Evolutionary conservation across 2,888 invertebrate genomes (phyloP).

Genomic region (Cosmia trapezina): DNA sequence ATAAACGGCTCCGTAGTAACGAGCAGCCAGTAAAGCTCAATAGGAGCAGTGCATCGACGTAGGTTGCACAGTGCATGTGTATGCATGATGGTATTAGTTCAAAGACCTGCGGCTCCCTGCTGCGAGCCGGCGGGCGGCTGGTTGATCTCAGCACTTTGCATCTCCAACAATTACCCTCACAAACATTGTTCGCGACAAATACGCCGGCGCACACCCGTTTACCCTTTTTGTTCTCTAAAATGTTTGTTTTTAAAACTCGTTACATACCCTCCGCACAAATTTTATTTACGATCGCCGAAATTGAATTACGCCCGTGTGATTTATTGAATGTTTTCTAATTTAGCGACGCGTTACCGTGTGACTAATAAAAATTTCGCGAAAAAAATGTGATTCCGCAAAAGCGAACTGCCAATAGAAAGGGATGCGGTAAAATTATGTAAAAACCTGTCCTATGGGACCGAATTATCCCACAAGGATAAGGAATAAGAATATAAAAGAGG

Average conservation of each 20-base stretch:
- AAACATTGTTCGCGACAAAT: constrained; percentile 83
- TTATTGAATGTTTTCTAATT: constrained; percentile 87
- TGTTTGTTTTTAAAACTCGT: constrained; percentile 88
- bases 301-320: constrained; percentile 82
- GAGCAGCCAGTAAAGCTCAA: constrained; percentile 58
- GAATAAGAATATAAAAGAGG: constrained; percentile 89
- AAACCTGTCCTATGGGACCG: constrained; percentile 88
- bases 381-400: constrained; percentile 76
- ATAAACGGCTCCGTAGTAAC: constrained; percentile 58
- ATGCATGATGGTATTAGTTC: constrained; percentile 67
- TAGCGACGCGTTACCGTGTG: constrained; percentile 75
- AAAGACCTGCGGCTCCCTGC: constrained; percentile 76
- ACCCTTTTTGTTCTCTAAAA: constrained; percentile 83
- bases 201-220: constrained; percentile 80
- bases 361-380: constrained; percentile 75
- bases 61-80: constrained; percentile 38
- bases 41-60: constrained; percentile 41
- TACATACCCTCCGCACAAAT: constrained; percentile 81
- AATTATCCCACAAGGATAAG: constrained; percentile 89
- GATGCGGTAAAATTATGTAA: constrained; percentile 88
- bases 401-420: constrained; percentile 79
- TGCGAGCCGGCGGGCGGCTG: constrained; percentile 72
- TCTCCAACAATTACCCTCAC: constrained; percentile 86
- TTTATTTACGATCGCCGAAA: constrained; percentile 84
- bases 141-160: constrained; percentile 85